These are phyloP conservation scores for Ephialtes manifestator DNA, from an alignment of 2,888 invertebrate species.

Conservation along the genomic window DNA sequence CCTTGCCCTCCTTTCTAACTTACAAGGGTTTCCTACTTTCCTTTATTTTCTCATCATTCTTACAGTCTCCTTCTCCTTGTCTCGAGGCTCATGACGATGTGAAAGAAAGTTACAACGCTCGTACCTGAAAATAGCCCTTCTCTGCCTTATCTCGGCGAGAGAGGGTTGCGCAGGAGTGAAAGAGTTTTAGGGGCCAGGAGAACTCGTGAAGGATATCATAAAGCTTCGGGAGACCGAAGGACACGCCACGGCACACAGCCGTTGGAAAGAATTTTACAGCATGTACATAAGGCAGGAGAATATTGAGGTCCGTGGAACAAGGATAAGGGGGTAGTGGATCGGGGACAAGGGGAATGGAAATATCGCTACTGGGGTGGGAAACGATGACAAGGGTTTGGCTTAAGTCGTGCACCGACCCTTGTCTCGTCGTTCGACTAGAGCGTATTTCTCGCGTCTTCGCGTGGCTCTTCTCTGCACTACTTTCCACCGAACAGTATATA, in stretches of 20 bases:
- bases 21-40: neutral
- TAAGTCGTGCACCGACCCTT: constrained; percentile 45
- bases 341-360: neutral
- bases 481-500: constrained; percentile 7
- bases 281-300: constrained; percentile 41
- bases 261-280: constrained; percentile 61
- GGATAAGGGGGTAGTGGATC: constrained; percentile 21
- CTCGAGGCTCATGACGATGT: neutral
- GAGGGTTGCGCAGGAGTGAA: constrained; percentile 10
- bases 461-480: neutral
- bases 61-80: neutral
- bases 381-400: constrained; percentile 46
- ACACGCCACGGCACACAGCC: constrained; percentile 5
- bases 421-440: constrained; percentile 47
- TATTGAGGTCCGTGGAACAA: constrained; percentile 37
- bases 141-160: constrained; percentile 52
- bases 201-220: constrained; percentile 54
- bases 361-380: constrained; percentile 9
- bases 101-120: constrained; percentile 43
- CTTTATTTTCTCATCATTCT: neutral
- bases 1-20: neutral
- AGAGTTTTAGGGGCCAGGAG: constrained; percentile 6
- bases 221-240: constrained; percentile 34
- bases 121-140: constrained; percentile 38
- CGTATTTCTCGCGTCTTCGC: constrained; percentile 20